Conservation (phyloP, 2,797 vertebrate genomes). For the Hydrophis major region DNA sequence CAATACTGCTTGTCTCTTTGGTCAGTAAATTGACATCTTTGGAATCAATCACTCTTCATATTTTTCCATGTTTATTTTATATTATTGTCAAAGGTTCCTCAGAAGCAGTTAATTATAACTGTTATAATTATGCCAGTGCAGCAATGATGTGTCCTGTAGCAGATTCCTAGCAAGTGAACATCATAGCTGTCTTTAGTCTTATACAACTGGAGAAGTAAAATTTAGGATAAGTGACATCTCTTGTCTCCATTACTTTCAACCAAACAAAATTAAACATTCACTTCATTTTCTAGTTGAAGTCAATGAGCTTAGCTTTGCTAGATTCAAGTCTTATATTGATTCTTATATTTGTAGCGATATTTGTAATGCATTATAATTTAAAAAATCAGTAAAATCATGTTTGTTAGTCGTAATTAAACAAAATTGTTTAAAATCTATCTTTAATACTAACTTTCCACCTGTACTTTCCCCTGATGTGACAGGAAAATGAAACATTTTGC, state of each 20-base stretch:
- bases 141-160: background rate
- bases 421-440: background rate
- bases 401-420: background rate
- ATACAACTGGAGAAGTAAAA: background rate
- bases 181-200: background rate
- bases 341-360: background rate
- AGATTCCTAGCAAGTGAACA: background rate
- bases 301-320: background rate
- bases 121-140: background rate
- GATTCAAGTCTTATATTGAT: background rate
- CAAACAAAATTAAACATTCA: background rate
- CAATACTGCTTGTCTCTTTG: background rate
- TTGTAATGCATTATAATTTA: background rate
- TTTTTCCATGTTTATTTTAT: background rate
- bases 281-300: background rate
- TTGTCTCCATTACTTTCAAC: background rate
- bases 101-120: background rate
- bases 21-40: background rate
- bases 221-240: background rate
- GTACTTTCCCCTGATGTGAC: background rate
- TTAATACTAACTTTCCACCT: background rate
- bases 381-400: background rate
- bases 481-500: slow-evolving; percentile 2
- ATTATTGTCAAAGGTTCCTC: background rate
- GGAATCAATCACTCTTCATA: background rate